phyloP scores from a whole-genome alignment of 2,888 invertebrate species.

The Pammene aurita region DNA sequence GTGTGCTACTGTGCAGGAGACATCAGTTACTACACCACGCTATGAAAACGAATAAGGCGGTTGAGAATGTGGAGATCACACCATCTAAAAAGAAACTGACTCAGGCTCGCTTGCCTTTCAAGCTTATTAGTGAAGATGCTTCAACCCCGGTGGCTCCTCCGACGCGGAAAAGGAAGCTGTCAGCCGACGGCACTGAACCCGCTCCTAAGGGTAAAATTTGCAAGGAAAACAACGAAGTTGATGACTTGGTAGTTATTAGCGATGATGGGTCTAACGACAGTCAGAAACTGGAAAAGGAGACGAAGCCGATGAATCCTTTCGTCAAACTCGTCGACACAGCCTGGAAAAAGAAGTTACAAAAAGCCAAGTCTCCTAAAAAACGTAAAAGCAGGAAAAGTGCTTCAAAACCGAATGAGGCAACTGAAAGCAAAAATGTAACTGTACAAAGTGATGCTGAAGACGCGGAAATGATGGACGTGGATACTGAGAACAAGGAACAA shows the following conservation, averaged over 20 bases:
- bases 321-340: constrained; percentile 74
- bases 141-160: constrained; percentile 60
- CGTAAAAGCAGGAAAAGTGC: constrained; percentile 52
- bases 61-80: constrained; percentile 67
- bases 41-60: constrained; percentile 73
- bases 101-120: constrained; percentile 85
- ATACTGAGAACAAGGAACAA: constrained; percentile 43
- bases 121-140: constrained; percentile 75
- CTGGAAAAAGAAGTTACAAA: constrained; percentile 71
- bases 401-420: constrained; percentile 45
- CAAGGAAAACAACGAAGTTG: constrained; percentile 66
- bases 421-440: constrained; percentile 46
- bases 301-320: constrained; percentile 66
- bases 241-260: constrained; percentile 67
- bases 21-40: constrained; percentile 44
- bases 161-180: constrained; percentile 76
- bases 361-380: constrained; percentile 59
- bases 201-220: constrained; percentile 70
- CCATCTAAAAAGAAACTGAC: constrained; percentile 83
- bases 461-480: constrained; percentile 60
- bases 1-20: constrained; percentile 37
- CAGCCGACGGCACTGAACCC: constrained; percentile 63
- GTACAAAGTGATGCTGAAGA: constrained; percentile 47
- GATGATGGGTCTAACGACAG: constrained; percentile 69
- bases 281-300: constrained; percentile 49